Evolutionary conservation across 2,888 invertebrate species (phyloP), one percentile per base, ranked within the genome.

Genomic region (Heliconius erato): DNA sequence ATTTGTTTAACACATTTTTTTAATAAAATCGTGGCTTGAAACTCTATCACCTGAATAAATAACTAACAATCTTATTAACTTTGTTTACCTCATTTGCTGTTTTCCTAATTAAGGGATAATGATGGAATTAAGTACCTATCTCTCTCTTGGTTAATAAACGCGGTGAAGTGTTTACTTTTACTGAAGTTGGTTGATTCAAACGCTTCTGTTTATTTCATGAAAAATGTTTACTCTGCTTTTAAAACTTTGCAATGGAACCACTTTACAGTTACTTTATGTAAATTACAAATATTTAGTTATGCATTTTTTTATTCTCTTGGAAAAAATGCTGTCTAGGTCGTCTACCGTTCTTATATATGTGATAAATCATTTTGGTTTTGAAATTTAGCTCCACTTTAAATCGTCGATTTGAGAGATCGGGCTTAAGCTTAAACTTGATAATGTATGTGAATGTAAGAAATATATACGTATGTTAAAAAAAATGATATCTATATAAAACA

Each of bases 221-320:
- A 76, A 54, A 74, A 76, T 63, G 76, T 76, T 44, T 72, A 76
- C 63, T 76, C 35, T 63, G 63, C n/a, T 63, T 26, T 76, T 76
- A 16, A 49, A 72, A 72, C 63, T 40, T 59, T n/a, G 35, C 63
- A n/a, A 59, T 76, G 59, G 35, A 59, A 16, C 63, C 35, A 74
- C 59, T 12, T 40, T 35, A 32, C 35, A 59, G 74, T 59, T 40
- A 76, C 76, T 76, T 59, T 14, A 7, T 16, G 7, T 35, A 35
- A 6, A n/a, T 59, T 63, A 26, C 26, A 26, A 72, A 44, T 72
- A 72, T n/a, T 44, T 26, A 16, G 6, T 26, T 26, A 67, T 67
- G 28, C 28, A 28, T 67, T 67, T 65, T 65, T n/a, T n/a, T 9
- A 12, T 26, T 11, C 26, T 65, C n/a, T 3, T 26, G 12, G 63